Base-by-base conservation (phyloP, 2,797 vertebrate species). In the Falco rusticolus region DNA sequence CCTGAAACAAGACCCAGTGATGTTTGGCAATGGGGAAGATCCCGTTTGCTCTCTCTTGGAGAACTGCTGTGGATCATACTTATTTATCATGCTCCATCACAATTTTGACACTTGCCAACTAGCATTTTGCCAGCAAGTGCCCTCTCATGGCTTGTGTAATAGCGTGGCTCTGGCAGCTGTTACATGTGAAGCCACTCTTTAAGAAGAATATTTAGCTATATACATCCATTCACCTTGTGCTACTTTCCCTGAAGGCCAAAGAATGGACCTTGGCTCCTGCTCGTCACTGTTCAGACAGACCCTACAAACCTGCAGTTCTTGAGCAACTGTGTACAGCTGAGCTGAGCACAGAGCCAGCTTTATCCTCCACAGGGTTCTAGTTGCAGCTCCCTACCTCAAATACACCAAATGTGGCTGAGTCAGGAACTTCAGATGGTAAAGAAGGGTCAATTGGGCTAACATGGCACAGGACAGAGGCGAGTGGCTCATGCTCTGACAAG, bases 131-230 rank as follows among this genome's bases (percentile, higher is more conserved):
- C n/a, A 60, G 39, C 0, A 1, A 37, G 31, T 48, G 12, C 9
- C 41, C 11, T 48, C 19, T 75, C 11, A 2, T 8, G 7, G 7
- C 3, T 13, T 28, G 19, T 50, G 11, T 33, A 61, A 56, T 2
- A 79, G 8, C 39, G 18, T 31, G n/a, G 7, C 9, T 37, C 33
- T 39, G 48, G 33, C 13, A 72, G 20, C 21, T 69, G 9, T 25
- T 74, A 3, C 11, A 20, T 2, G 0, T 21, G 54, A 57, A 54
- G 5, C 11, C 11, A 26, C 4, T 0, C 0, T 5, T 11, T 34
- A 45, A 47, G 20, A 59, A 82, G 10, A n/a, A 26, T 43, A 60
- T 13, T 9, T 54, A 53, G 1, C 13, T 54, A 1, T 13, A 25
- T 34, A 4, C 45, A 31, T 64, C 29, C 22, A 16, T 48, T 21